Percentiles rank a stretch among this genome's conserved stretches.
phyloP scores from a whole-genome alignment of 2,797 vertebrate species.

The Netta rufina region DNA sequence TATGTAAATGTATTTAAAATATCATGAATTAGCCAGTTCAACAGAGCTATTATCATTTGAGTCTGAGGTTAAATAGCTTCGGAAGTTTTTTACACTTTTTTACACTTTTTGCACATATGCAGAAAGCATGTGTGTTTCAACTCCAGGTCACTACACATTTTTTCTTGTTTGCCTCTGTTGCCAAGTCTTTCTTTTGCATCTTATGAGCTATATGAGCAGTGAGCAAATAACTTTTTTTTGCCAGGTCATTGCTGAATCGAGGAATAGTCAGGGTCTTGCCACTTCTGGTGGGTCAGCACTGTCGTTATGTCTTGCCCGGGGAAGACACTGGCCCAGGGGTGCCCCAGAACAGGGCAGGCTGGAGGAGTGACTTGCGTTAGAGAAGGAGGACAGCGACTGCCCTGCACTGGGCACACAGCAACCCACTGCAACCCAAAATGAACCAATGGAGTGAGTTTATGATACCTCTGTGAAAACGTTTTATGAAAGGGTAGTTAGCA shows the following conservation, averaged over 20 bases:
- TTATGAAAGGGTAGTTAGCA: neutral
- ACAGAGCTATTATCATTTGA: neutral
- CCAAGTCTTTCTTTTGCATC: neutral
- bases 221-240: fast-evolving
- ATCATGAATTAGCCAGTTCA: neutral
- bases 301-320: neutral
- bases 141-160: neutral
- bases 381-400: neutral
- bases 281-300: neutral
- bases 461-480: neutral
- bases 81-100: neutral
- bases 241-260: neutral
- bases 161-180: neutral
- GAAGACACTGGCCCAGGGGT: neutral
- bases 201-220: neutral
- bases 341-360: neutral
- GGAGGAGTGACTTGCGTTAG: neutral
- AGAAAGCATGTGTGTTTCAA: neutral
- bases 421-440: neutral
- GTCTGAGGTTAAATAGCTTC: neutral
- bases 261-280: neutral
- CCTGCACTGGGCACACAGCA: neutral
- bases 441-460: neutral
- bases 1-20: slow-evolving; percentile 1
- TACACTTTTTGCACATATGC: neutral